These are phyloP conservation scores for Mesoclemmys tuberculata DNA, from an alignment of 2,113 vertebrate species.

Conservation along the genomic window DNA sequence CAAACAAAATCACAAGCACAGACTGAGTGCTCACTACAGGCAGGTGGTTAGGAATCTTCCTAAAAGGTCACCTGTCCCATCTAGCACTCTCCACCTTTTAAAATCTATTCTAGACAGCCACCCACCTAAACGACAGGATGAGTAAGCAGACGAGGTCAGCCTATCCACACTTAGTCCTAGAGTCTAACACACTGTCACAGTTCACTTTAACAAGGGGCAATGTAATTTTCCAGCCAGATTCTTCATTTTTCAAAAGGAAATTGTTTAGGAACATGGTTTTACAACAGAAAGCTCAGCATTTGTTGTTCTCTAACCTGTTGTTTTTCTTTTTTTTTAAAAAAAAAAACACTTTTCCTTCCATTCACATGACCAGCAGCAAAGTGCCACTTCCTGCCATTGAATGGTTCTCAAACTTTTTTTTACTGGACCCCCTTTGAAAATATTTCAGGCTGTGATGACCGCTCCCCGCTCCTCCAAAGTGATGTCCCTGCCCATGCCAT, in stretches of 20 bases:
- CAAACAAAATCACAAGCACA: neutral
- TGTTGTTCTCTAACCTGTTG: neutral
- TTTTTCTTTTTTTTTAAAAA: too few species aligned
- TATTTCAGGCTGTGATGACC: too few species aligned
- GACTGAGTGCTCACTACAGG: neutral
- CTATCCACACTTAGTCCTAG: rapidly evolving
- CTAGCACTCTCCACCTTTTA: rapidly evolving
- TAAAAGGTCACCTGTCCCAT: neutral
- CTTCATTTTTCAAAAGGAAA: neutral
- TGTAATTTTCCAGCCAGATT: neutral
- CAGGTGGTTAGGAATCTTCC: neutral
- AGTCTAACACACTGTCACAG: rapidly evolving
- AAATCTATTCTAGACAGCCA: neutral
- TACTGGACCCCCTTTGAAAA: too few species aligned
- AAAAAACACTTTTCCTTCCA: neutral
- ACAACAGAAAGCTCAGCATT: neutral
- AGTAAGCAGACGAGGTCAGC: neutral
- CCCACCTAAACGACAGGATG: rapidly evolving
- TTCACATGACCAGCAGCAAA: slow-evolving; percentile 33
- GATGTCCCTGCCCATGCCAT: too few species aligned
- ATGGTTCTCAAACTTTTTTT: neutral
- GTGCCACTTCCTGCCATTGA: neutral
- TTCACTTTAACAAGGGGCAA: neutral
- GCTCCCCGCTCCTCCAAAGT: too few species aligned
- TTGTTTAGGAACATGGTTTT: neutral